Conservation (phyloP, 2,113 vertebrate species). For the Alethe diademata region DNA sequence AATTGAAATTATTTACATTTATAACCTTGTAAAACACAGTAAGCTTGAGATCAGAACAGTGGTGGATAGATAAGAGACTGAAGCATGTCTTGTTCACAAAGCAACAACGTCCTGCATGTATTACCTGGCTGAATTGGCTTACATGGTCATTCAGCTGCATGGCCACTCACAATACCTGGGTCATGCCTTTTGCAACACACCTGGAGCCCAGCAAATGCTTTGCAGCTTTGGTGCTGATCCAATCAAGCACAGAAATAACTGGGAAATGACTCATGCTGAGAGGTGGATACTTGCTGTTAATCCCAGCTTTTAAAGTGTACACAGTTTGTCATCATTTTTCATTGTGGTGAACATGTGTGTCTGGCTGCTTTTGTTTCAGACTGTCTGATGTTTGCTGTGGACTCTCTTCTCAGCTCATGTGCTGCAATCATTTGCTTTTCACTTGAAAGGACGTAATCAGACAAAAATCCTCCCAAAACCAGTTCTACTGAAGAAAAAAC, state of each 20-base stretch:
- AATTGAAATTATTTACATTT: neutral
- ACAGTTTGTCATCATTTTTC: conserved; percentile 31
- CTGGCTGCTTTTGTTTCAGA: neutral
- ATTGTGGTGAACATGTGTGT: neutral
- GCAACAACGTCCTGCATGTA: neutral
- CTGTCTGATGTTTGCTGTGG: conserved; percentile 2
- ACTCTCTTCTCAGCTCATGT: neutral
- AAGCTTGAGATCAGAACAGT: neutral
- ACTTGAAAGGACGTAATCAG: neutral
- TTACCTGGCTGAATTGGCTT: neutral
- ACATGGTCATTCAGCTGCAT: neutral
- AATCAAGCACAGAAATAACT: conserved; percentile 14
- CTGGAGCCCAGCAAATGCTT: neutral
- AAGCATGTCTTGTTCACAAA: neutral
- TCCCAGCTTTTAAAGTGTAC: neutral
- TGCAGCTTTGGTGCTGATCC: conserved; percentile 14
- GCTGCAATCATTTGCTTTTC: neutral
- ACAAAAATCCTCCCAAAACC: conserved; percentile 29
- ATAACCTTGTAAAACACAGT: neutral
- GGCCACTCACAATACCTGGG: fast-evolving
- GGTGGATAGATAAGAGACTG: neutral
- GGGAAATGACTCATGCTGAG: conserved; percentile 23
- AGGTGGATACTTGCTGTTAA: conserved; percentile 18
- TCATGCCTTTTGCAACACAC: neutral
- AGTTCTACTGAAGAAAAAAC: neutral